Evolutionary conservation across 2,797 vertebrate species (phyloP), one percentile per base, ranked within the genome.

Genomic region (Novumbra hubbsi): DNA sequence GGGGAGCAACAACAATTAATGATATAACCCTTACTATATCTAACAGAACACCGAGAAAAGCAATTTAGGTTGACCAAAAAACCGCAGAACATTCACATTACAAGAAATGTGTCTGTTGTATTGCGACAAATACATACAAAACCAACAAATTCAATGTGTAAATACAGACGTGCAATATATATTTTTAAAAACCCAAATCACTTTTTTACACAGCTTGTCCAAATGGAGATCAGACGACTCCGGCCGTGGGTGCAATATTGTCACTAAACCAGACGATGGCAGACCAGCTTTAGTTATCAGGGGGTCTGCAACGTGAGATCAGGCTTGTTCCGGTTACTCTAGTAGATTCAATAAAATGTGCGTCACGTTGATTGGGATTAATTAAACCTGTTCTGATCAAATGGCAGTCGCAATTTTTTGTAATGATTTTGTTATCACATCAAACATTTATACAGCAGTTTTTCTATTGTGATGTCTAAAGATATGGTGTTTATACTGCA

Each of bases 381-480:
- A 45, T 45, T 11, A 12, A 11, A 45, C 12, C 12, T 45, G 2
- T n/a, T n/a, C n/a, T n/a, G n/a, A n/a, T n/a, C n/a, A n/a, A n/a
- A n/a, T n/a, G n/a, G n/a, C n/a, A n/a, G n/a, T 45, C 41, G 41
- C 41, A 45, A 2, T 1, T 45, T 45, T 45, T 14, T 45, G 9
- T 45, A 1, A 45, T 45, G 19, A 1, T 19, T 64, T 70, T 34
- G 64, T 28, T 6, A 16, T 69, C 24, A 11, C 48, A 45, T 69
- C 11, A n/a, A 28, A 48, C 4, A 49, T 69, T 69, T 69, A 14
- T 69, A 49, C 67, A 52, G 45, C 68, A 52, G 34, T 38, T 70
- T 30, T 28, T 69, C 15, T 66, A 41, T 19, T 21, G 60, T n/a
- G 15, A n/a, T 21, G 8, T 41, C 65, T 14, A 45, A 12, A 11